Conservation (phyloP, 2,888 invertebrate species). For the Apamea monoglypha region DNA sequence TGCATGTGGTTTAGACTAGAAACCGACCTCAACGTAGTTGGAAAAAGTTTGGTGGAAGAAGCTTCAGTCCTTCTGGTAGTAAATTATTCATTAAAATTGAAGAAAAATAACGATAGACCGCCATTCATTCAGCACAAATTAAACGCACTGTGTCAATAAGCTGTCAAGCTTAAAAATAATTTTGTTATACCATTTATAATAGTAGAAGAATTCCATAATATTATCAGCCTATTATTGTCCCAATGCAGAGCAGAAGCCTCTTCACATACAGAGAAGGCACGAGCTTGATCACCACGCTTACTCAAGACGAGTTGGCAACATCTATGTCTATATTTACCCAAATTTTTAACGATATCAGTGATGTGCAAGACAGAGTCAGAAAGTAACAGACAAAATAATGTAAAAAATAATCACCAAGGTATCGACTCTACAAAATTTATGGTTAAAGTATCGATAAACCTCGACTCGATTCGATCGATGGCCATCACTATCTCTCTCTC, state of each 20-base stretch:
- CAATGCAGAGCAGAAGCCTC: not conserved
- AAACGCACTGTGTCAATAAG: not conserved
- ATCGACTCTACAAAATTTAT: not conserved
- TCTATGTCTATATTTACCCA: not conserved
- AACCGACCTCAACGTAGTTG: not conserved
- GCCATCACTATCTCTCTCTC: constrained; percentile 1
- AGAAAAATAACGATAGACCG: not conserved
- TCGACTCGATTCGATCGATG: not conserved
- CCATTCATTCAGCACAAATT: not conserved
- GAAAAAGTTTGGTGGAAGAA: not conserved
- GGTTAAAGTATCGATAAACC: constrained; percentile 10
- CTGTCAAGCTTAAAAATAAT: too few relatives aligned
- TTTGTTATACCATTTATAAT: not conserved
- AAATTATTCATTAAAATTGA: not conserved
- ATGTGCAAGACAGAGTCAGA: too few relatives aligned
- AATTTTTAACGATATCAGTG: not conserved
- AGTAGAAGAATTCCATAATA: not conserved
- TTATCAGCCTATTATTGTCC: not conserved
- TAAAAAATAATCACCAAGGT: not conserved
- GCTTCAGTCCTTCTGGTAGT: not conserved
- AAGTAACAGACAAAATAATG: not conserved
- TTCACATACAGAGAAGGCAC: not conserved
- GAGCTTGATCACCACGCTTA: not conserved
- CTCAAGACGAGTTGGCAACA: not conserved
- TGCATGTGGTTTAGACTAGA: not conserved